A percentile compares a stretch with the other conserved stretches of the same genome.
Conservation (phyloP, 2,113 vertebrate genomes). For the Narcine bancroftii region DNA sequence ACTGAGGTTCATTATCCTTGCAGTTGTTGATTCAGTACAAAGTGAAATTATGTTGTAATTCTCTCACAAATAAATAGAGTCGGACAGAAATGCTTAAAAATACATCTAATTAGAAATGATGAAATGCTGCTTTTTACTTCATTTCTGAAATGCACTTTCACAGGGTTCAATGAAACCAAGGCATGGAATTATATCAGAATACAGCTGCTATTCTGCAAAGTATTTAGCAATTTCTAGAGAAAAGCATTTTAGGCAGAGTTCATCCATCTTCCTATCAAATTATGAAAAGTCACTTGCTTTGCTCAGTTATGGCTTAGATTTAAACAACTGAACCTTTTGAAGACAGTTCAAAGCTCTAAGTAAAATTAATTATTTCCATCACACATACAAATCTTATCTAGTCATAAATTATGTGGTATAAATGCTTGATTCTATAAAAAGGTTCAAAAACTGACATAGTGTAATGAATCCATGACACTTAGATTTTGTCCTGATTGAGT, state of each 20-base stretch:
- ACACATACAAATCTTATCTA: background rate
- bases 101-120: too few species aligned
- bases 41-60: background rate
- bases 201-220: too few species aligned
- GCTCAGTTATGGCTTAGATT: background rate
- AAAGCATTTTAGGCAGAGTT: background rate
- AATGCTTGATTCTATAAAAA: too few species aligned
- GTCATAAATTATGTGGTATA: background rate
- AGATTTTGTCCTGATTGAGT: too few species aligned
- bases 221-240: too few species aligned
- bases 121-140: too few species aligned
- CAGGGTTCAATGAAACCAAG: too few species aligned
- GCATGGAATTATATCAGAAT: too few species aligned
- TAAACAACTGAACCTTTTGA: background rate
- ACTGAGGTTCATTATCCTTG: background rate
- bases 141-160: too few species aligned
- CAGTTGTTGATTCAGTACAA: background rate
- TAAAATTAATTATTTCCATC: background rate
- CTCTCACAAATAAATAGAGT: background rate
- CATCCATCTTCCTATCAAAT: background rate
- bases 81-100: too few species aligned
- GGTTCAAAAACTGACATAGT: too few species aligned
- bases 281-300: background rate
- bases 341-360: background rate
- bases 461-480: too few species aligned